phyloP scores from a whole-genome alignment of 2,888 invertebrate species.

The Ganaspis brasiliensis region DNA sequence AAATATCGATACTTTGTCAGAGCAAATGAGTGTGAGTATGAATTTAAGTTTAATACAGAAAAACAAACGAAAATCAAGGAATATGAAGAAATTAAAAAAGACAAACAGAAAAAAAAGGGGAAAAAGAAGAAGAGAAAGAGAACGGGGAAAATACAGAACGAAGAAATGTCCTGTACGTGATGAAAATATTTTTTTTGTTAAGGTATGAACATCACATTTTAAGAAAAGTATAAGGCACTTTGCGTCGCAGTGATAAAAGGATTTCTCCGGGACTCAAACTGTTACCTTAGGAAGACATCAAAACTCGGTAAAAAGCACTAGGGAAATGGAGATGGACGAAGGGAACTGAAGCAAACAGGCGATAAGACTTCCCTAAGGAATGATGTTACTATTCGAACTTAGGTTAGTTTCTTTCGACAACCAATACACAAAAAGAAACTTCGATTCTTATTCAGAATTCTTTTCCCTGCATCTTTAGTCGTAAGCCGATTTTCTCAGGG shows the following conservation, averaged over 20 bases:
- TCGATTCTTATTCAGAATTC: constrained; percentile 13
- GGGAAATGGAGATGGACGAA: constrained; percentile 62
- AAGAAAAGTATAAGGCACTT: neutral
- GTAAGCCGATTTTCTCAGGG: constrained; percentile 25
- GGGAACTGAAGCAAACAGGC: constrained; percentile 60
- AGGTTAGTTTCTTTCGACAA: constrained; percentile 22
- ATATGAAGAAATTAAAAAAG: too few relatives aligned
- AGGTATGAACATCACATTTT: neutral
- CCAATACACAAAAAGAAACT: constrained; percentile 22
- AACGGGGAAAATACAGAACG: too few relatives aligned
- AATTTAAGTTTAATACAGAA: too few relatives aligned
- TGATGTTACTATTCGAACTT: constrained; percentile 51
- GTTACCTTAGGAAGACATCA: constrained; percentile 62
- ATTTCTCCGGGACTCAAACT: constrained; percentile 21
- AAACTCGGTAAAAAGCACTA: constrained; percentile 61
- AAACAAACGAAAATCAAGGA: too few relatives aligned
- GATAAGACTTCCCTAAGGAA: constrained; percentile 63
- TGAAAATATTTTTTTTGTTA: neutral
- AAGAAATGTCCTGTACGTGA: too few relatives aligned
- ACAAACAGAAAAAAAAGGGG: too few relatives aligned
- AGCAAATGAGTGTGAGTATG: too few relatives aligned
- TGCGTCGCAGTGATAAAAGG: constrained; percentile 20
- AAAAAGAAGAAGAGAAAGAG: too few relatives aligned
- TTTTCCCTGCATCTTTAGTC: constrained; percentile 5
- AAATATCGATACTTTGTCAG: too few relatives aligned